Conservation (phyloP, 2,113 vertebrate species). For the Herpailurus yagouaroundi region DNA sequence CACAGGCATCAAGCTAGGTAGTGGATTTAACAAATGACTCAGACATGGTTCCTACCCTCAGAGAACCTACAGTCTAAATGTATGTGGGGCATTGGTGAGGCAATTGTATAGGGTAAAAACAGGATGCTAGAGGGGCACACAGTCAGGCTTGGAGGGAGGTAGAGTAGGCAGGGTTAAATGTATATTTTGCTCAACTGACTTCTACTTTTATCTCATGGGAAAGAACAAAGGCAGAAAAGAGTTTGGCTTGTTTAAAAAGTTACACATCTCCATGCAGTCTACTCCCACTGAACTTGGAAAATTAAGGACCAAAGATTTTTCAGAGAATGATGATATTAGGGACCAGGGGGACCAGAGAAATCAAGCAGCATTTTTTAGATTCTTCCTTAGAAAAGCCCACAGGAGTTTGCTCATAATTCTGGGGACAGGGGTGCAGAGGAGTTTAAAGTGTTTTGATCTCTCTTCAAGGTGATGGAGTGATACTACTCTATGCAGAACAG, state of each 20-base stretch:
- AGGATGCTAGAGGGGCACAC: not conserved
- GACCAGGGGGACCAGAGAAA: not conserved
- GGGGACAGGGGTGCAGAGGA: not conserved
- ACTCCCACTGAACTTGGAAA: not conserved
- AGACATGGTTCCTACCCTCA: not conserved
- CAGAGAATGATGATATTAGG: not conserved
- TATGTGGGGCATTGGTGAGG: not conserved
- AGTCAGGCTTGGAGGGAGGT: not conserved
- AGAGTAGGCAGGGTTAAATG: not conserved
- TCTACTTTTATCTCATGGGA: not conserved
- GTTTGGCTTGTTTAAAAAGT: not conserved
- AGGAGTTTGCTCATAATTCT: not conserved
- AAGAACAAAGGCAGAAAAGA: not conserved
- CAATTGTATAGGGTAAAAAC: not conserved
- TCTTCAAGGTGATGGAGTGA: not conserved
- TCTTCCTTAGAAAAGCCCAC: not conserved
- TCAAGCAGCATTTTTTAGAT: not conserved
- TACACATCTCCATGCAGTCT: not conserved
- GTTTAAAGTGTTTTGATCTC: not conserved
- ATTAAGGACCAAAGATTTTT: not conserved
- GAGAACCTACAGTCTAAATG: not conserved
- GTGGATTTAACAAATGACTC: not conserved
- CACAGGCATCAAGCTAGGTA: not conserved
- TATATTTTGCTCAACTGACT: not conserved
- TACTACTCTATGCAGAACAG: not conserved